These are phyloP conservation scores for Ginglymostoma cirratum DNA, from an alignment of 2,113 vertebrate genomes.

Conservation along the genomic window DNA sequence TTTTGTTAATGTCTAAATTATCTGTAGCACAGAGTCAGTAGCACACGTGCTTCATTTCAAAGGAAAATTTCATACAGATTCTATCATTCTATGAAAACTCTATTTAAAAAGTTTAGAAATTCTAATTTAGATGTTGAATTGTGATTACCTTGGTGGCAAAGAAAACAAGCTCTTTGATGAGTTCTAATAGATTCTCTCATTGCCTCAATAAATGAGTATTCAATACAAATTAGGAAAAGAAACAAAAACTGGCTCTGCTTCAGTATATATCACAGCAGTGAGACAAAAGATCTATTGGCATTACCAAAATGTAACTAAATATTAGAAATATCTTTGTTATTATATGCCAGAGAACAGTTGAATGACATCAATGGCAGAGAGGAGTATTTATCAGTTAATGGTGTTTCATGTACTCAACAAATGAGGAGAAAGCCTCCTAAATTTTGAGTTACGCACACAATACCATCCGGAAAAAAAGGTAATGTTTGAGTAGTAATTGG, in stretches of 20 bases:
- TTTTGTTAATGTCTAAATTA: not conserved
- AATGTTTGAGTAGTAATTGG: not conserved
- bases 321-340: not conserved
- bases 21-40: not conserved
- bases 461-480: not conserved
- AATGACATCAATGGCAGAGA: not conserved
- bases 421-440: not conserved
- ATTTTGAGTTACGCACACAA: not conserved
- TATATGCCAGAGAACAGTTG: not conserved
- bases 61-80: not conserved
- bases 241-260: not conserved
- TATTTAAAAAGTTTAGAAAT: not conserved
- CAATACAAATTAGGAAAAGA: not conserved
- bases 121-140: not conserved
- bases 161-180: too few relatives aligned
- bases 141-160: not conserved
- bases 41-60: not conserved
- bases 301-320: not conserved
- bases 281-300: not conserved
- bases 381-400: not conserved
- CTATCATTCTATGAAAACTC: not conserved
- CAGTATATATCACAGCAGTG: not conserved
- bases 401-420: not conserved
- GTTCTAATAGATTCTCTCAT: too few relatives aligned
- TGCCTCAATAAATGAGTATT: too few relatives aligned